Evolutionary conservation across 2,113 vertebrate genomes (phyloP).

Genomic region (Chroicocephalus ridibundus): DNA sequence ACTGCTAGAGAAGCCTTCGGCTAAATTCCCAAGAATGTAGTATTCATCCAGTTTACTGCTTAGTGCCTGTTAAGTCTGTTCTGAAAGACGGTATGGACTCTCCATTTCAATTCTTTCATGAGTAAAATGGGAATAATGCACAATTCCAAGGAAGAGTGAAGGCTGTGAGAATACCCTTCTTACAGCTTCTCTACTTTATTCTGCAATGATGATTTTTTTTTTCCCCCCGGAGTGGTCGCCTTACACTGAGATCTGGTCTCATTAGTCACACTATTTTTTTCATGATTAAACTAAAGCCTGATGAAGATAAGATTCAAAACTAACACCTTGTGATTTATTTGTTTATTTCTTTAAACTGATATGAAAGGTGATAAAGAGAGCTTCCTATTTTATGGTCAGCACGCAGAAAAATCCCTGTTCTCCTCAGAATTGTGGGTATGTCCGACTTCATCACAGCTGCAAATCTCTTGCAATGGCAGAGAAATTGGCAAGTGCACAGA

Average conservation of each 20-base stretch:
- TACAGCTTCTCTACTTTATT: not conserved
- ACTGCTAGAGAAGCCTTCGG: not conserved
- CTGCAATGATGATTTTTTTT: not conserved
- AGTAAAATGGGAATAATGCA: not conserved
- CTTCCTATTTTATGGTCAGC: not conserved
- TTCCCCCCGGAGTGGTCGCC: too few relatives aligned
- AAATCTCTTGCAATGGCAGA: not conserved
- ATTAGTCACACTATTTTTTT: not conserved
- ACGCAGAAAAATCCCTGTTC: not conserved
- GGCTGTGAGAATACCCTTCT: not conserved
- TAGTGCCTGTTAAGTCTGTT: not conserved
- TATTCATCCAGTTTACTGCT: not conserved
- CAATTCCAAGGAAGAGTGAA: not conserved
- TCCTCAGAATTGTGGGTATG: not conserved
- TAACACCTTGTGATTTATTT: not conserved
- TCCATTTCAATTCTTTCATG: not conserved
- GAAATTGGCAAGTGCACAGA: not conserved
- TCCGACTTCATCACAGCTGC: not conserved
- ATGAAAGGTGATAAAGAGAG: not conserved
- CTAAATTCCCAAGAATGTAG: not conserved
- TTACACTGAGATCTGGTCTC: not conserved
- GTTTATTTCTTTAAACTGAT: not conserved
- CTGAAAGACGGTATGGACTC: not conserved
- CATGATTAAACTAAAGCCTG: not conserved
- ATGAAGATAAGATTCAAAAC: not conserved